Evolutionary conservation across 2,888 invertebrate genomes (phyloP), one percentile per base, ranked within the genome.

Genomic region (Lucinisca nassula): DNA sequence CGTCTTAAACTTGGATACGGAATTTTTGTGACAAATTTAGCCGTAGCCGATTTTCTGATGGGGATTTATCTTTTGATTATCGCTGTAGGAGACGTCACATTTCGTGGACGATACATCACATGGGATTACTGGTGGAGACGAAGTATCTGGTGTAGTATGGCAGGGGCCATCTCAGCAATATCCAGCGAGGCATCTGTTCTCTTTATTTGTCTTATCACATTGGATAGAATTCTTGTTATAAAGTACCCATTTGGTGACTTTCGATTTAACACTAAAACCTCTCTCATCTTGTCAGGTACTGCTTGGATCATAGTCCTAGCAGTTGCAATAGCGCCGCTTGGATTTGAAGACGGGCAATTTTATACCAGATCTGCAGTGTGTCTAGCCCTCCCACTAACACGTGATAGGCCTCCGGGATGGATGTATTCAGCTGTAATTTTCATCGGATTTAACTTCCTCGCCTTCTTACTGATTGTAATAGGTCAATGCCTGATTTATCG

Each of bases 161-260:
- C 92, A 0, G 93, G 93, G 0, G 81, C 85, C 30, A 35, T 93
- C 21, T 79, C 92, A 0, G 89, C 92, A 0, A 10, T 91, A 27
- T 97, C 97, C 83, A 97, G 97, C 84, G 97, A 97, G 94, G 97
- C 97, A 4, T 97, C 97, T 0, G 97, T 97, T 0, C 94, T 97
- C 85, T 96, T 97, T 70, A 96, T 97, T n/a, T 97, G 97, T 0
- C 91, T 97, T 84, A 97, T 97, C 96, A n/a, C n/a, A n/a, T n/a
- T n/a, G n/a, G n/a, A n/a, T n/a, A n/a, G n/a, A n/a, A n/a, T n/a
- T 97, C 82, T 97, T 88, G 97, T 97, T 0, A 97, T 97, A 35
- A 97, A 97, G 24, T 96, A 97, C 87, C 97, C 97, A 21, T 95
- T 97, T 77, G 97, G 89, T 8, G 80, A 82, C 24, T 35, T 84